Evolutionary conservation across 2,888 invertebrate species (phyloP), one percentile per base, ranked within the genome.

Genomic region (Hololepta plana): DNA sequence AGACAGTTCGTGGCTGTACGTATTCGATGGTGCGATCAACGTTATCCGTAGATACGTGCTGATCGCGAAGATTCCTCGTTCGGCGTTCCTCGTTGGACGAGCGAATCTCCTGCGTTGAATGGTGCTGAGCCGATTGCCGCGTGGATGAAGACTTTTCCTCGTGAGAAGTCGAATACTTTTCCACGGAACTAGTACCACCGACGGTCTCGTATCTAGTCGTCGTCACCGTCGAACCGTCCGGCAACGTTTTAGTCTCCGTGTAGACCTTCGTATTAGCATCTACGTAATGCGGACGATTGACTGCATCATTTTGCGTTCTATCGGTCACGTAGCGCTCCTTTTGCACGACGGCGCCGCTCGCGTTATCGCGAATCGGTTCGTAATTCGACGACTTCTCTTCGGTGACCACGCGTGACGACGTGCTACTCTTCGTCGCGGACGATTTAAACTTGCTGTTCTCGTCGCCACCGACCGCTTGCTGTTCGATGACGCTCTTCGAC

Each of bases 181-280:
- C 8, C 9, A 10, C 19, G 12, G 29, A 27, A 4, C 31, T 30
- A 23, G 28, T 35, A 7, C 34, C 32, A 13, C 47, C 49, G 28
- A 52, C 57, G 16, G 69, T 70, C 44, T 74, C 73, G 17, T 70
- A 67, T 21, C 64, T 62, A 11, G 72, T 72, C 32, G 70, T 72
- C n/a, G 71, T 73, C 2, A 73, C 65, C 20, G 62, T 62, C 2
- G 68, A 68, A 9, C 74, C 75, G 41, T 72, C 73, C 1, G 68
- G 66, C 20, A 72, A 49, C 24, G 67, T 64, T 37, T 69, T 64
- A 1, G 71, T 74, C 39, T 75, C 74, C 8, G 67, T 67, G 4
- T 67, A 62, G 34, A 70, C 63, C 53, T 67, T 66, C 21, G 72
- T 69, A 47, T 67, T 67, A 31, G 72, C 63, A 45, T 73, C 70